Evolutionary conservation across 1,140 invertebrate genomes (phyloP).

Genomic region (Temnothorax longispinosus): DNA sequence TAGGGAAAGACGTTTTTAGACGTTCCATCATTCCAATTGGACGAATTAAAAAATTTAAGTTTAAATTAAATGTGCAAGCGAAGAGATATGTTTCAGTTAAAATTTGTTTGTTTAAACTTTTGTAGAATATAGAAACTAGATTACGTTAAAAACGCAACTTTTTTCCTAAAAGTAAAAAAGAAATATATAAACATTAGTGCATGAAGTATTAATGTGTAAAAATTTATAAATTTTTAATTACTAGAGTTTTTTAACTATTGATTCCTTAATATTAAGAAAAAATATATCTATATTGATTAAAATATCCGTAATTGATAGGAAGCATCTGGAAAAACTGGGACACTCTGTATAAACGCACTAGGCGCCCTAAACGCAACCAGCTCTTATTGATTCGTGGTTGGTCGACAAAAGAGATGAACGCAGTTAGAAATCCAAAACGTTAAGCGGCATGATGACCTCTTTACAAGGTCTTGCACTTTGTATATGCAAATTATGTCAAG

Average conservation of each 20-base stretch:
- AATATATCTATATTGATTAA: slow-evolving; percentile 39
- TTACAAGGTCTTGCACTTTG: slow-evolving; percentile 74
- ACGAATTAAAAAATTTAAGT: neutral
- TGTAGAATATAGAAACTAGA: neutral
- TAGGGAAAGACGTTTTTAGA: slow-evolving; percentile 52
- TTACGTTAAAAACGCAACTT: neutral
- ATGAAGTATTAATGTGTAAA: neutral
- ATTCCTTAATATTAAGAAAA: neutral
- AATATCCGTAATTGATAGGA: neutral
- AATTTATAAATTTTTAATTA: neutral
- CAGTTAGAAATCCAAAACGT: slow-evolving; percentile 57
- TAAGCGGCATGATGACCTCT: slow-evolving; percentile 67
- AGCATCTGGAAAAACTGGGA: neutral
- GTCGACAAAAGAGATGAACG: slow-evolving; percentile 42
- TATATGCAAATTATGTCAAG: slow-evolving; percentile 76
- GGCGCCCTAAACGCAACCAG: slow-evolving; percentile 80
- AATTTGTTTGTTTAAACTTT: neutral
- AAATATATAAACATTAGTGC: neutral
- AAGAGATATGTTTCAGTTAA: neutral
- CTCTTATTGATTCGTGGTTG: slow-evolving; percentile 80
- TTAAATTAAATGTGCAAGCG: neutral
- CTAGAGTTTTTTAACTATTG: neutral
- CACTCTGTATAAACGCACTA: slow-evolving; percentile 57
- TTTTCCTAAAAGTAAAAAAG: neutral
- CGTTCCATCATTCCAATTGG: slow-evolving; percentile 26